These are phyloP conservation scores for Sebastes trivittatus DNA, from an alignment of 2,797 vertebrate genomes.

Conservation along the genomic window DNA sequence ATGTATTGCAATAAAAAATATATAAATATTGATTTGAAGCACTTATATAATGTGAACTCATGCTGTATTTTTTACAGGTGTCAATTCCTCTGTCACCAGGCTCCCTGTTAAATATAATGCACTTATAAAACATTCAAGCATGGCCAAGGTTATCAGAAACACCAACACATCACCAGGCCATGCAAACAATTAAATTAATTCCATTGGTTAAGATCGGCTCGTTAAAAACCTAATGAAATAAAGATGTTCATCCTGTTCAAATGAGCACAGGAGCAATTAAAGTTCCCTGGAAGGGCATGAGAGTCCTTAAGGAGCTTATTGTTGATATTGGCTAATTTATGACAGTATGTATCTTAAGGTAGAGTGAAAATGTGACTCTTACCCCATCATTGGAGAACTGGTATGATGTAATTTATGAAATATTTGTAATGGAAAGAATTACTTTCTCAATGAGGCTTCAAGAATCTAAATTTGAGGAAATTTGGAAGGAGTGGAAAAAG, in stretches of 20 bases:
- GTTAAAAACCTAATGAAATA: conserved; percentile 15
- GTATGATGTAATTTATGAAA: too few relatives aligned
- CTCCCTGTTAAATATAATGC: background rate
- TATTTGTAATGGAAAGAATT: too few relatives aligned
- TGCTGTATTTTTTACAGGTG: background rate
- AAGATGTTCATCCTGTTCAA: background rate
- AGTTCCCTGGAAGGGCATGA: background rate
- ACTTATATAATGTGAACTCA: too few relatives aligned
- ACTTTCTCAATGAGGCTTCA: too few relatives aligned
- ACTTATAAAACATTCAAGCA: background rate
- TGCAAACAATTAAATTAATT: background rate
- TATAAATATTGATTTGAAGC: background rate
- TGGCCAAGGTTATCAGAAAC: background rate
- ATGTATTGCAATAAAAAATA: background rate
- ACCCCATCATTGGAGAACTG: too few relatives aligned
- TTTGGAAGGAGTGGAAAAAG: too few relatives aligned
- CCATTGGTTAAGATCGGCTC: background rate
- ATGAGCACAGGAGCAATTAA: background rate
- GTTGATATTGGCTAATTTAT: background rate
- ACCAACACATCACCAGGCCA: background rate
- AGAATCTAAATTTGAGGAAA: too few relatives aligned
- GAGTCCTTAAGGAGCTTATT: background rate
- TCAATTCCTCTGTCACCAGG: background rate
- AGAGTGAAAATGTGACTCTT: background rate
- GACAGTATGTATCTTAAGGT: background rate